Conservation (phyloP, 2,113 vertebrate species). For the Gorsachius goisagi region DNA sequence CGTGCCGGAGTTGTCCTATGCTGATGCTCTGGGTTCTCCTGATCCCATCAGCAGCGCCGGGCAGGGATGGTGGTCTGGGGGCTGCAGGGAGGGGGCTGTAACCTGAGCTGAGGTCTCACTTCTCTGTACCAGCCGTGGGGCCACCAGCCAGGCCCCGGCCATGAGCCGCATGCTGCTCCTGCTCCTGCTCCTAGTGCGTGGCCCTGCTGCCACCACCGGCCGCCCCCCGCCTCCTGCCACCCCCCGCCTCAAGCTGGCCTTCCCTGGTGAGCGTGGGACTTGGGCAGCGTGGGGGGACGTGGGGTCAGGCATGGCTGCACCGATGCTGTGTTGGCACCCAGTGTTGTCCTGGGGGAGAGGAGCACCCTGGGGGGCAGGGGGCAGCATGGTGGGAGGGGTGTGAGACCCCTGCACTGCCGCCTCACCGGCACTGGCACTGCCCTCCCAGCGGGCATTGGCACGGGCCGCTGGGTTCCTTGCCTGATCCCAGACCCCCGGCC, state of each 20-base stretch:
- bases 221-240: background rate
- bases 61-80: background rate
- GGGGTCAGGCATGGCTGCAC: rapidly evolving
- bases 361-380: background rate
- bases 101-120: slow-evolving; percentile 29
- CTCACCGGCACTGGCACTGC: rapidly evolving
- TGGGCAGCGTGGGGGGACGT: rapidly evolving
- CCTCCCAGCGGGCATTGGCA: rapidly evolving
- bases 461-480: rapidly evolving
- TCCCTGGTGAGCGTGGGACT: background rate
- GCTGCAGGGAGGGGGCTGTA: slow-evolving; percentile 24
- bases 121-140: background rate
- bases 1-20: rapidly evolving
- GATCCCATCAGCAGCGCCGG: rapidly evolving
- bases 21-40: background rate
- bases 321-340: background rate
- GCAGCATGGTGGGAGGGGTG: background rate
- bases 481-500: background rate
- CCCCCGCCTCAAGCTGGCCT: slow-evolving; percentile 51
- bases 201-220: rapidly evolving
- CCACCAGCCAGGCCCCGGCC: background rate
- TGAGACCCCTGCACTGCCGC: background rate
- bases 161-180: slow-evolving; percentile 2
- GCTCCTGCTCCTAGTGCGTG: background rate
- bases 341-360: rapidly evolving